Evolutionary conservation across 2,888 invertebrate species (phyloP), one percentile per base, ranked within the genome.

Genomic region (Nasonovia ribisnigri): DNA sequence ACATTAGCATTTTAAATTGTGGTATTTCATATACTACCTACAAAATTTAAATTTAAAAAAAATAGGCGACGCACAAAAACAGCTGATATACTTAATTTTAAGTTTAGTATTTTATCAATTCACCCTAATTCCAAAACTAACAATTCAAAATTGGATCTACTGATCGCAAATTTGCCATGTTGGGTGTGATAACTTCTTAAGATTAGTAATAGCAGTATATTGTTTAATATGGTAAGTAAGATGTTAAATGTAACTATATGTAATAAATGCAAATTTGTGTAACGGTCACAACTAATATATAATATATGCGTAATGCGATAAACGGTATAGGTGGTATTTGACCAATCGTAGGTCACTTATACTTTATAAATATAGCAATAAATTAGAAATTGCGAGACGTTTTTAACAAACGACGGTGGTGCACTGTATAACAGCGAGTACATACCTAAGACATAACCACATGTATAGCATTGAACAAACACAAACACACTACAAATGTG

Each of bases 341-440:
- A 77, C 77, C 36, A 48, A 42, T 5, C 57, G n/a, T 24, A 60
- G 86, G 46, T 86, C 13, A 46, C 29, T 86, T 46, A n/a, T 48
- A 46, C 46, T 86, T 89, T 29, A 26, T 26, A 29, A 26, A 26
- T 54, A 16, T 1, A 43, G 29, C 89, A 13, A 29, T 89, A 89
- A 89, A 89, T 89, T 60, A 43, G 57, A 89, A 43, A 89, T 29
- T 29, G 16, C 1, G 26, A 89, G 89, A 57, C 89, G 20, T 88
- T 88, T 88, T 20, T 36, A 77, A 77, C 36, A 77, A 77, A 77
- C 36, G 20, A 77, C 8, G 77, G 36, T 77, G 77, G 77, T 36
- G 20, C 20, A 77, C 20, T 36, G 20, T 36, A 77, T 36, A 36
- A 77, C 36, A 36, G 77, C 8, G 77, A 77, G 77, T 77, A 36